A percentile compares a stretch with the other conserved stretches of the same genome.
Conservation (phyloP, 2,888 invertebrate genomes). For the Leptarthrus brevirostris region DNA sequence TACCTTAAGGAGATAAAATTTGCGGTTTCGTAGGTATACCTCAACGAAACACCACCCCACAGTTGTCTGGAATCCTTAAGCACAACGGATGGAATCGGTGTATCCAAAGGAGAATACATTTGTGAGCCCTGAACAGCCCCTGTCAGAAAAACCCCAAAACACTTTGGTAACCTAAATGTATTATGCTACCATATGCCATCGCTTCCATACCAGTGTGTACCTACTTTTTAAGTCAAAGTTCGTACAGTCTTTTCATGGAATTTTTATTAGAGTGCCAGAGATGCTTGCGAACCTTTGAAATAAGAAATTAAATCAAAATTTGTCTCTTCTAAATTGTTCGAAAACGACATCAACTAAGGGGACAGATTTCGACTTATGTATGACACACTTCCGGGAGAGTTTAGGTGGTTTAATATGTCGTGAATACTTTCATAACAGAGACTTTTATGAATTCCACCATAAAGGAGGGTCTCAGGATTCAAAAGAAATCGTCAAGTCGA, state of each 20-base stretch:
- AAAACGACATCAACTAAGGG: slow-evolving; percentile 1
- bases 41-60: background rate
- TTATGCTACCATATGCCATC: background rate
- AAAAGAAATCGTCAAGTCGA: too few relatives aligned
- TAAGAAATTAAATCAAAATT: slow-evolving; percentile 21
- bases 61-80: background rate
- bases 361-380: background rate
- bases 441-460: too few relatives aligned
- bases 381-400: too few relatives aligned
- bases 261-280: slow-evolving; percentile 18
- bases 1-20: slow-evolving; percentile 31
- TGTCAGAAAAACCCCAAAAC: background rate
- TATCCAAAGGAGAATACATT: slow-evolving; percentile 1
- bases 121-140: background rate
- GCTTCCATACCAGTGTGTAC: too few relatives aligned
- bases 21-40: slow-evolving; percentile 3
- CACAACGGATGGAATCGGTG: background rate
- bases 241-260: slow-evolving; percentile 10
- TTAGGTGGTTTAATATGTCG: too few relatives aligned
- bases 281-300: slow-evolving; percentile 19
- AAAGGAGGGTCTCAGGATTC: too few relatives aligned
- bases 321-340: background rate
- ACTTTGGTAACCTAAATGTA: slow-evolving; percentile 16
- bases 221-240: background rate
- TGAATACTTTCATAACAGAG: too few relatives aligned